A percentile compares a stretch with the other conserved stretches of the same genome.
Evolutionary conservation across 2,888 invertebrate genomes (phyloP).

Genomic region (Ochropleura plecta): DNA sequence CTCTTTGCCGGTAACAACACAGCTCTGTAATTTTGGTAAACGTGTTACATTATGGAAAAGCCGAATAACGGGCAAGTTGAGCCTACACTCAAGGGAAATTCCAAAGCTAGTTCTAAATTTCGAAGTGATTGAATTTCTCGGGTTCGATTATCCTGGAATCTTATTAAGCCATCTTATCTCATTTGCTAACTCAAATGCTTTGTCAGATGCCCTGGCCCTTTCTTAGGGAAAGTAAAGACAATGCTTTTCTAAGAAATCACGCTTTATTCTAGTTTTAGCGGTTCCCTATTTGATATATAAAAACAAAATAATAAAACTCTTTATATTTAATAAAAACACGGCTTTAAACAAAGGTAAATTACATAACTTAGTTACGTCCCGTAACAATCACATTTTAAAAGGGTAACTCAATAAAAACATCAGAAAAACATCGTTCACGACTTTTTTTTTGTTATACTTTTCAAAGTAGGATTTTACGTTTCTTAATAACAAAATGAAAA

Average conservation of each 20-base stretch:
- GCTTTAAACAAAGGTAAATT: not conserved
- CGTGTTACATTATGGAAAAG: constrained; percentile 20
- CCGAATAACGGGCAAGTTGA: constrained; percentile 46
- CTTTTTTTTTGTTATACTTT: not conserved
- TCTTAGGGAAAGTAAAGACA: constrained; percentile 18
- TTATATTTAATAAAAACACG: not conserved
- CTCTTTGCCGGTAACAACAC: constrained; percentile 12
- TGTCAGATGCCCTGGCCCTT: constrained; percentile 27
- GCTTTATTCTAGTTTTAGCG: not conserved
- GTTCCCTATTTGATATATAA: not conserved
- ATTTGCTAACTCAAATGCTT: constrained; percentile 52
- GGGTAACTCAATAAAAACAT: constrained; percentile 4
- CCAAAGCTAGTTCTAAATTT: constrained; percentile 63
- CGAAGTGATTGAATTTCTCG: constrained; percentile 65
- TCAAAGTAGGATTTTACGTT: not conserved
- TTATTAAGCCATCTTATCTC: constrained; percentile 61
- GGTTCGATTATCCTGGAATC: constrained; percentile 64
- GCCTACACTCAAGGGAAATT: constrained; percentile 58
- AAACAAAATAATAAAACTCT: not conserved
- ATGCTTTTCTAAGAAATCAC: not conserved
- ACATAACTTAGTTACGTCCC: not conserved
- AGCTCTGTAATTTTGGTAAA: constrained; percentile 24
- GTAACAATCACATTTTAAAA: constrained; percentile 11
- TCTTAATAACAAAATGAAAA: not conserved
- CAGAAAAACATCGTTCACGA: not conserved